Base-by-base conservation (phyloP, 2,113 vertebrate genomes). In the Toxostoma redivivum region DNA sequence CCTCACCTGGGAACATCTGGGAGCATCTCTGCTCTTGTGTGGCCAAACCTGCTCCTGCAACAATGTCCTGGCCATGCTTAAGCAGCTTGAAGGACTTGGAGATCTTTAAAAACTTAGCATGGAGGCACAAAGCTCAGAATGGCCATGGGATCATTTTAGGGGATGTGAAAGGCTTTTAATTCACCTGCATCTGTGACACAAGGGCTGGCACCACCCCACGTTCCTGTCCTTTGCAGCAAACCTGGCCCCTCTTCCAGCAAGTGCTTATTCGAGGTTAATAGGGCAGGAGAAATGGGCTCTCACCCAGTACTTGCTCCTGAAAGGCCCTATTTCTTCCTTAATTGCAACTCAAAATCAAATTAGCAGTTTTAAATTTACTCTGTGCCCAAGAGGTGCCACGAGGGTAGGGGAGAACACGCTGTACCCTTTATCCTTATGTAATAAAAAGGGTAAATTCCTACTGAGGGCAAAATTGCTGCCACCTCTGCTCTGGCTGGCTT, bases 261-360 rank as follows among this genome's bases (percentile, higher is more conserved):
- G 66, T 1, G 1, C 86, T 90, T 4, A 0, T 88, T 95, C 0
- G 4, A 96, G 91, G 91, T 95, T 94, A 95, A 81, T 65, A 85
- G 91, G 77, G 73, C 94, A 86, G 70, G 65, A 89, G 73, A 87
- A 94, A 76, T 35, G 66, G 81, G 86, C 69, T 90, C 48, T 44
- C 4, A 0, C 85, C 58, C 76, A 81, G 76, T 12, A 24, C 62
- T 65, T n/a, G 10, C 40, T 81, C 51, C 82, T 80, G 79, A 88
- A 95, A 95, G 61, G 70, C 84, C 77, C 66, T 23, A 56, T 91
- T 96, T 95, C 81, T 84, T 79, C 57, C 53, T 87, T 94, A 97
- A 94, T 95, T 97, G 89, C 78, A 84, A 72, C 73, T 92, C 86
- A 50, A 66, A 95, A 94, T 85, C 87, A 95, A 95, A 96, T 96